A percentile compares a stretch with the other conserved stretches of the same genome.
Conservation (phyloP, 35 echinoderm and acorn worm species). For the Strongylocentrotus purpuratus region DNA sequence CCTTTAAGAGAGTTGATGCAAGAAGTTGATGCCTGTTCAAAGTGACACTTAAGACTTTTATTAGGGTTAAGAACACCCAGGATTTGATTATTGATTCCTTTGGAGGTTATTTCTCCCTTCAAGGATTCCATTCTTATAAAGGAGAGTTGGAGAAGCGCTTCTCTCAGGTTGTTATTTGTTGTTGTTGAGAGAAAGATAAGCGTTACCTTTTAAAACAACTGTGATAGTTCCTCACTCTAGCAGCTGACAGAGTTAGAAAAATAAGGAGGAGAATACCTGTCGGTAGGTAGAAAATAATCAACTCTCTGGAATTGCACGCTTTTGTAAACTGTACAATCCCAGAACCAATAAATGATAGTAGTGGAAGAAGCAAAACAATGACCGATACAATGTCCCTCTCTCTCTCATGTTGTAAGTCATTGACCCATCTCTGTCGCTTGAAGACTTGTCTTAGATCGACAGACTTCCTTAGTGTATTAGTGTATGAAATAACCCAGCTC, state of each 20-base stretch:
- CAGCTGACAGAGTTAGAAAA: not conserved
- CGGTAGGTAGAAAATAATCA: not conserved
- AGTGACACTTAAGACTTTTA: not conserved
- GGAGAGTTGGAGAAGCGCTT: not conserved
- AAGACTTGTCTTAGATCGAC: not conserved
- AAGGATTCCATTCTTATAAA: not conserved
- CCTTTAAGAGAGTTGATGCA: not conserved
- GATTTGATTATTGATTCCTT: not conserved
- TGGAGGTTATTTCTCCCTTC: not conserved
- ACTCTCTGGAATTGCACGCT: not conserved
- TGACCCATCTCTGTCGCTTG: not conserved
- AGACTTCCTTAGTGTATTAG: too few relatives aligned
- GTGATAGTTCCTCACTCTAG: not conserved
- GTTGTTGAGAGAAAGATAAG: not conserved
- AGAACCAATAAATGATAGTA: not conserved
- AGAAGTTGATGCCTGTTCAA: not conserved
- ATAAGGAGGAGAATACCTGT: not conserved
- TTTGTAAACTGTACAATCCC: not conserved
- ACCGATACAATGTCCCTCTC: too few relatives aligned
- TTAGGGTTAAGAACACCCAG: not conserved
- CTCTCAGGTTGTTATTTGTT: not conserved
- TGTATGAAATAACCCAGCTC: not conserved
- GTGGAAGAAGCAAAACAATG: not conserved
- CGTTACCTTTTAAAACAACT: not conserved
- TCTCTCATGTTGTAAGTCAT: not conserved